Percentiles rank a stretch among this genome's conserved stretches.
Conservation (phyloP, 2,888 invertebrate species). For the Megalurothrips usitatus region DNA sequence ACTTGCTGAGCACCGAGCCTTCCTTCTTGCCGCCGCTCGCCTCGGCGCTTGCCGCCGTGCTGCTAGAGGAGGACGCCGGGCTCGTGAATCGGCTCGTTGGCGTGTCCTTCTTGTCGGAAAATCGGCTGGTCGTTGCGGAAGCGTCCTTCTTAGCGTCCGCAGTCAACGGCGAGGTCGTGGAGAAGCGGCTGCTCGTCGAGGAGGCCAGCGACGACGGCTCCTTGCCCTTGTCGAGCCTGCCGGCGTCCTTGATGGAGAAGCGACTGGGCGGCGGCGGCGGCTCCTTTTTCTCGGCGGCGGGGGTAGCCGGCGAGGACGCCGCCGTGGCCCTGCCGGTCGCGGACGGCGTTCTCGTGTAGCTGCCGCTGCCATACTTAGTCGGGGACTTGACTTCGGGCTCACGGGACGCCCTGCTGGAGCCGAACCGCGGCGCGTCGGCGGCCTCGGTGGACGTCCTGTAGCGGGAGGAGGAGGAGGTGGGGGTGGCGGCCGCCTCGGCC, state of each 20-base stretch:
- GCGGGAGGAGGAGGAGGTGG: not conserved
- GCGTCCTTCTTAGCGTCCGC: not conserved
- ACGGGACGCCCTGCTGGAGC: constrained; percentile 28
- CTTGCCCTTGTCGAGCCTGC: not conserved
- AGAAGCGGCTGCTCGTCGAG: not conserved
- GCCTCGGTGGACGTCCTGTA: constrained; percentile 24
- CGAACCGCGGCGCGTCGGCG: constrained; percentile 4
- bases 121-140: not conserved
- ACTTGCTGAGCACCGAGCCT: constrained; percentile 4
- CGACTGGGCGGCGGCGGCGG: constrained; percentile 1
- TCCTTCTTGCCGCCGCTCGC: not conserved
- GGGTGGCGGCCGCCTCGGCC: constrained; percentile 27
- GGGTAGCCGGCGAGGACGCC: not conserved
- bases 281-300: not conserved
- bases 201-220: not conserved
- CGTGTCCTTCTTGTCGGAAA: constrained; percentile 10
- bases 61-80: not conserved
- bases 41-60: not conserved
- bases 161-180: not conserved
- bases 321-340: not conserved
- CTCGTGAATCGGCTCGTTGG: not conserved
- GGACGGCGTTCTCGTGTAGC: constrained; percentile 15
- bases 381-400: constrained; percentile 27
- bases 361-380: constrained; percentile 23
- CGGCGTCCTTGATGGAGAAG: not conserved